Evolutionary conservation across 53 echinoderm and acorn worm species (phyloP).

Genomic region (Arbacia lixula): DNA sequence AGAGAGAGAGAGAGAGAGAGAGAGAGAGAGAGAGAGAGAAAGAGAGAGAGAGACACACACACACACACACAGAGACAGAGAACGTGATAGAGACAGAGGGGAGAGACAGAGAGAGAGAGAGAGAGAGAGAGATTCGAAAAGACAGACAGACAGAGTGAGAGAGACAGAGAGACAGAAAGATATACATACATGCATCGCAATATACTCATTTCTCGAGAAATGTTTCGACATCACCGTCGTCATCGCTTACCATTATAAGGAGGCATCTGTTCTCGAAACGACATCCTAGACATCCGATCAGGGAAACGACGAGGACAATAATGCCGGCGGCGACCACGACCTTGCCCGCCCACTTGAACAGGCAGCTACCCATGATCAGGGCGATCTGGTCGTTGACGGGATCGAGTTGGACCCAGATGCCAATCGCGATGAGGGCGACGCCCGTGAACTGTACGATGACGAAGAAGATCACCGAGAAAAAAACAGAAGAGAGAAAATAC

Average conservation of each 20-base stretch:
- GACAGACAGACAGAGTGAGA: neutral
- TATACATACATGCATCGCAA: neutral
- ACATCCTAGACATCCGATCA: conserved; percentile 68
- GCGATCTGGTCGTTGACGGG: conserved; percentile 48
- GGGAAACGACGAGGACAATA: conserved; percentile 37
- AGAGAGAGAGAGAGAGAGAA: conserved; percentile 46
- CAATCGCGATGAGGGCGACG: conserved; percentile 34
- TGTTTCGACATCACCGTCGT: no score
- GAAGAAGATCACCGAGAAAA: neutral
- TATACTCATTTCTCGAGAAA: no score
- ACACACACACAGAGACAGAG: neutral
- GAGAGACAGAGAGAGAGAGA: neutral
- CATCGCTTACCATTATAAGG: conserved; percentile 56
- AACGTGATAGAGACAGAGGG: neutral
- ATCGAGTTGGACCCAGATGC: conserved; percentile 48
- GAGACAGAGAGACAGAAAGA: neutral
- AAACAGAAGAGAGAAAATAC: neutral
- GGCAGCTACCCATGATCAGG: conserved; percentile 50
- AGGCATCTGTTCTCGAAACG: conserved; percentile 69
- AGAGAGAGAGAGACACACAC: neutral
- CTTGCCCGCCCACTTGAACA: conserved; percentile 51
- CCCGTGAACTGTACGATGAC: conserved; percentile 43
- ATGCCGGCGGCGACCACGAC: conserved; percentile 52
- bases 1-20: conserved; percentile 55
- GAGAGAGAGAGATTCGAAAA: neutral